A percentile compares a stretch with the other conserved stretches of the same genome.
Conservation (phyloP, 2,113 vertebrate species). For the Epinephelus moara region DNA sequence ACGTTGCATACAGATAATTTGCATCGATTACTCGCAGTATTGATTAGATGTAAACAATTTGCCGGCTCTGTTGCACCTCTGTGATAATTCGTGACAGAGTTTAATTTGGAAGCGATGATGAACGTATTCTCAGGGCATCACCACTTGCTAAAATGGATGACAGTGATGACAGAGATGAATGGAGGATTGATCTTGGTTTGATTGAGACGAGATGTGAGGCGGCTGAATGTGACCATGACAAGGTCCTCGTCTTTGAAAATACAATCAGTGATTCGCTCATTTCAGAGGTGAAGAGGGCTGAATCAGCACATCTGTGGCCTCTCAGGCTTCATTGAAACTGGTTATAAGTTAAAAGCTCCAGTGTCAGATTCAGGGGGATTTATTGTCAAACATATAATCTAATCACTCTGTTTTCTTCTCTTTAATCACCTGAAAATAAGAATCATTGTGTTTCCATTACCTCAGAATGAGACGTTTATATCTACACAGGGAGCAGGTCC, state of each 20-base stretch:
- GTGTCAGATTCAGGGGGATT: too few species aligned
- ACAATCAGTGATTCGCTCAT: background rate
- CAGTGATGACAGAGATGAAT: constrained; percentile 38
- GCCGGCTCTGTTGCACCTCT: constrained; percentile 33
- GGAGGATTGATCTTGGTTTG: constrained; percentile 41
- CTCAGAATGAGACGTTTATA: too few species aligned
- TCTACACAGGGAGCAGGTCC: too few species aligned
- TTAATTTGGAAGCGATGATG: constrained; percentile 40
- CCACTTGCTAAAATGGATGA: constrained; percentile 3
- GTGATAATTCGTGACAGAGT: constrained; percentile 40
- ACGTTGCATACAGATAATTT: constrained; percentile 43
- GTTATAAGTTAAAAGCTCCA: background rate
- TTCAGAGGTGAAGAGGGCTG: background rate
- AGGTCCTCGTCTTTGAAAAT: background rate
- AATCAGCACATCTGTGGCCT: background rate
- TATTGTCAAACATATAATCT: too few species aligned
- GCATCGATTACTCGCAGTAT: constrained; percentile 51
- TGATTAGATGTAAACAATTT: constrained; percentile 56
- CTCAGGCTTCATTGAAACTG: background rate
- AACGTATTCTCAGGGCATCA: constrained; percentile 1
- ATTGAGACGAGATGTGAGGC: constrained; percentile 24
- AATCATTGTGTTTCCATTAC: too few species aligned
- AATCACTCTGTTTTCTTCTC: too few species aligned
- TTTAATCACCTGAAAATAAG: too few species aligned
- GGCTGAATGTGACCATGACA: background rate